Evolutionary conservation across 2,888 invertebrate species (phyloP).

Genomic region (Apantesis nais): DNA sequence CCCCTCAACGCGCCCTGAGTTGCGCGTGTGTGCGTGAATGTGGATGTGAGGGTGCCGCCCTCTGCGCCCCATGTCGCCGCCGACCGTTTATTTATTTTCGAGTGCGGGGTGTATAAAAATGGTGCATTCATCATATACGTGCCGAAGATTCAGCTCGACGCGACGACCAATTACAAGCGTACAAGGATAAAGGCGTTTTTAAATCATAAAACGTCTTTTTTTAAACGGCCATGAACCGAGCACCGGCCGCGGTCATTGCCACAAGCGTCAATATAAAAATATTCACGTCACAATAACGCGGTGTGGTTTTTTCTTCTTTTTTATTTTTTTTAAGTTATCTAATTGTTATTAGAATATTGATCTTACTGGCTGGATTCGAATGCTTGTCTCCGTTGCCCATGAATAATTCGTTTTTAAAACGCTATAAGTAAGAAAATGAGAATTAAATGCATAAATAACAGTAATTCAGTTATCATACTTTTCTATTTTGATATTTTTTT

Average conservation of each 20-base stretch:
- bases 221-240: conserved; percentile 81
- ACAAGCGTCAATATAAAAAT: conserved; percentile 77
- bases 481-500: background rate
- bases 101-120: conserved; percentile 65
- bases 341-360: conserved; percentile 34
- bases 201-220: conserved; percentile 65
- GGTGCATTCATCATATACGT: conserved; percentile 53
- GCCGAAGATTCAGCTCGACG: conserved; percentile 41
- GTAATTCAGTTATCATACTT: background rate
- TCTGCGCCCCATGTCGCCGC: conserved; percentile 51
- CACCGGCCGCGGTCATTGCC: conserved; percentile 80
- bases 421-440: background rate
- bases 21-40: conserved; percentile 64
- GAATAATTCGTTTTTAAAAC: background rate
- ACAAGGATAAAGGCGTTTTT: conserved; percentile 60
- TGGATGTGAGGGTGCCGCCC: conserved; percentile 63
- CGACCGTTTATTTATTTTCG: conserved; percentile 76
- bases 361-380: conserved; percentile 7
- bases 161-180: conserved; percentile 43
- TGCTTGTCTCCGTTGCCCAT: background rate
- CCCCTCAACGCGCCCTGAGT: conserved; percentile 67
- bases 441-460: background rate
- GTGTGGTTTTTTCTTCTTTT: conserved; percentile 44
- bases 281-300: conserved; percentile 72
- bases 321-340: conserved; percentile 30